Percentiles rank a stretch among this genome's conserved stretches.
Conservation (phyloP, 1,140 invertebrate genomes). For the Trichonephila clavipes region DNA sequence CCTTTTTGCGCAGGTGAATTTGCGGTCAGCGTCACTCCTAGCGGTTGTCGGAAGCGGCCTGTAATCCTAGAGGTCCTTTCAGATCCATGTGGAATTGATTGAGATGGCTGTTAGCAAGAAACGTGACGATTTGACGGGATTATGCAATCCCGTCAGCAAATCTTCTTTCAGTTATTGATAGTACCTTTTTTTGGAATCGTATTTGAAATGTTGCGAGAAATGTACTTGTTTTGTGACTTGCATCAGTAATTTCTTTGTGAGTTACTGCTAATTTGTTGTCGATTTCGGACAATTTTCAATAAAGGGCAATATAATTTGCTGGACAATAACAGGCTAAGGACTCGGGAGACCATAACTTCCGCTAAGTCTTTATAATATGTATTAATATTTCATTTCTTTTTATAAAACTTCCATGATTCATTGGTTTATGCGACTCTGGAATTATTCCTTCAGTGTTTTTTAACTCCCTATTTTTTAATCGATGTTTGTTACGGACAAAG, state of each 20-base stretch:
- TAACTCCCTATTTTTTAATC: no score
- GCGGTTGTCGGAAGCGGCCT: neutral
- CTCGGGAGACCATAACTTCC: no score
- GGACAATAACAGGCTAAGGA: no score
- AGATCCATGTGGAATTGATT: neutral
- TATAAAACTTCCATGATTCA: no score
- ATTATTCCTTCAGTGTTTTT: no score
- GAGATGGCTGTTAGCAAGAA: neutral
- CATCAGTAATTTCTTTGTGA: neutral
- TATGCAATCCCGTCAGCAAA: neutral
- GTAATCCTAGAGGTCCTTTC: neutral
- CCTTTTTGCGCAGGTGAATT: slow-evolving; percentile 7
- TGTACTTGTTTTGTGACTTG: neutral
- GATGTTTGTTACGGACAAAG: no score
- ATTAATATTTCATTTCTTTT: no score
- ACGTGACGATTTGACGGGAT: neutral
- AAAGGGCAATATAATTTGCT: no score
- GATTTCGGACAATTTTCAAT: no score
- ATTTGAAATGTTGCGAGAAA: neutral
- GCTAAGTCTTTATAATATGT: no score
- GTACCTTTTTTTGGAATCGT: neutral
- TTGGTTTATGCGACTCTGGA: no score
- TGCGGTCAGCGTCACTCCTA: neutral
- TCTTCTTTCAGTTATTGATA: neutral
- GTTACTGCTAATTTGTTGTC: neutral